A percentile compares a stretch with the other conserved stretches of the same genome.
Evolutionary conservation across 1,140 invertebrate species (phyloP).

Genomic region (Schlechtendalia chinensis): DNA sequence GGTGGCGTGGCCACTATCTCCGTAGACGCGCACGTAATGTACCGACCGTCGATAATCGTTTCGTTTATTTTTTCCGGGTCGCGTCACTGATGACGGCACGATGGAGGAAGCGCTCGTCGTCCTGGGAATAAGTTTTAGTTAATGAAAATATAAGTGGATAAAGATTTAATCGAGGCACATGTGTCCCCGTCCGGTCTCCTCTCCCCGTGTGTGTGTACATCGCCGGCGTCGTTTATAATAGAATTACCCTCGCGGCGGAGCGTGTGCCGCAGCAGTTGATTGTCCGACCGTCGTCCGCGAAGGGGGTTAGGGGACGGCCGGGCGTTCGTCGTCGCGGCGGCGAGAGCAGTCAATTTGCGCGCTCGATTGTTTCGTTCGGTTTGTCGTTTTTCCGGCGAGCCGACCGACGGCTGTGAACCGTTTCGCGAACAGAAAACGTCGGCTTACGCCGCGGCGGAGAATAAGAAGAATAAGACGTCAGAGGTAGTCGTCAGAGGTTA

Average conservation of each 20-base stretch:
- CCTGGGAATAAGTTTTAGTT: constrained; percentile 49
- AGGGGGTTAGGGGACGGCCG: constrained; percentile 15
- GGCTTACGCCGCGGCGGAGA: too few species aligned
- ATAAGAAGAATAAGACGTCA: too few species aligned
- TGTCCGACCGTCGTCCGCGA: constrained; percentile 2
- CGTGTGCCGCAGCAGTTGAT: neutral
- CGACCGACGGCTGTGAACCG: too few species aligned
- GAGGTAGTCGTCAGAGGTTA: too few species aligned
- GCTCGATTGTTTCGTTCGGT: too few species aligned
- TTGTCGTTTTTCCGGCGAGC: too few species aligned
- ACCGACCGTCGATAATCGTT: constrained; percentile 9
- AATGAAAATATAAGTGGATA: constrained; percentile 50
- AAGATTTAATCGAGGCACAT: constrained; percentile 48
- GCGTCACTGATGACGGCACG: neutral
- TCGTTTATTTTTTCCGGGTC: neutral
- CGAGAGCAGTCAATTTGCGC: too few species aligned
- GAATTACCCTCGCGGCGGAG: constrained; percentile 25
- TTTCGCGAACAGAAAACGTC: too few species aligned
- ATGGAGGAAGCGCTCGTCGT: neutral
- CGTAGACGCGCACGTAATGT: too few species aligned
- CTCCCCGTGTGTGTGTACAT: neutral
- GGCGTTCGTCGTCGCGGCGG: too few species aligned
- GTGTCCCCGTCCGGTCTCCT: neutral
- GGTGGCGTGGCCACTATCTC: too few species aligned
- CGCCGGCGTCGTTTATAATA: constrained; percentile 2